Base-by-base conservation (phyloP, 1,140 invertebrate genomes). In the Subanguina moxae region DNA sequence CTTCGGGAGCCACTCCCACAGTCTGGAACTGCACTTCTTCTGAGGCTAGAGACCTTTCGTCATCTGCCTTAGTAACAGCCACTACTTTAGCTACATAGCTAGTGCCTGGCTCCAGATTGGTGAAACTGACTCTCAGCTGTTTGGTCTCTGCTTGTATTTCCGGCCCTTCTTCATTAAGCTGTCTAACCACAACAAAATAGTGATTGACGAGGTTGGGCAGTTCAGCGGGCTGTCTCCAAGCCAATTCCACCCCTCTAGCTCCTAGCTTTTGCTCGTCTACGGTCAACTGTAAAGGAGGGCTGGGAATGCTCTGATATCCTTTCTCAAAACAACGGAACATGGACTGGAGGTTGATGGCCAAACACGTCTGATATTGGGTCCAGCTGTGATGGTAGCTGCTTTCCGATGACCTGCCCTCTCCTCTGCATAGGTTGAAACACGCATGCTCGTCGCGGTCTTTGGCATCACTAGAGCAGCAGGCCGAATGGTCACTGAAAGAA, bases 331-430 rank as follows among this genome's bases (percentile, higher is more conserved):
- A 73, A 15, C 15, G 23, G 27, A 73, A 74, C 71, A 73, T 73
- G n/a, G 19, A 28, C 3, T 19, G 48, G 9, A 73, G 23, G 42
- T 73, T 73, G 0, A 73, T 72, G 17, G 71, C 73, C 13, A 73
- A 42, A 64, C 71, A 73, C 1, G 71, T 63, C 48, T 73, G 71
- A 56, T 76, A 76, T 1, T 72, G 28, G 3, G 28, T 71, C 73
- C 72, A 75, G 13, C 32, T 19, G 21, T 3, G 57, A 9, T 21
- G 28, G 13, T 48, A 38, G 27, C 45, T 11, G 32, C 3, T 19
- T 52, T 52, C n/a, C 3, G n/a, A 21, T 3, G n/a, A 56, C 46
- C 38, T 43, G 13, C 59, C 71, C 25, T 73, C 45, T 11, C 64
- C 64, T 32, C 21, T 28, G 30, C 71, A 73, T n/a, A 73, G 32